Evolutionary conservation across 92 coral and sea anemone species (phyloP).

Genomic region (Epizoanthus illoricatus): DNA sequence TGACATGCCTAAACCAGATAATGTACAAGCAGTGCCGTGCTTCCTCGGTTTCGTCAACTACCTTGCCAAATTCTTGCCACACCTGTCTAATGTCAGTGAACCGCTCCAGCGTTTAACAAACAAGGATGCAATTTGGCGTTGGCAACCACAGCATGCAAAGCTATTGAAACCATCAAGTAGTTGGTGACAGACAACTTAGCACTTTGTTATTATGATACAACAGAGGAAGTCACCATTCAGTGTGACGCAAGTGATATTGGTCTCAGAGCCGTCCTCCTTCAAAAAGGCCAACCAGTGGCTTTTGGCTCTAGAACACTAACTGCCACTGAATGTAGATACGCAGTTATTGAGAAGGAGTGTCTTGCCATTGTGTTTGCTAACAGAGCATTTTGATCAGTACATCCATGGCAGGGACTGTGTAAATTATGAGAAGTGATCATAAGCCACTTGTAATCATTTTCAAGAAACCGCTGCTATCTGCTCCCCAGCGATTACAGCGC

Average conservation of each 20-base stretch:
- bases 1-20: slow-evolving; percentile 44
- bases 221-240: too few relatives aligned
- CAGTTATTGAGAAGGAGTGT: too few relatives aligned
- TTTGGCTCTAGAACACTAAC: not conserved
- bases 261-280: too few relatives aligned
- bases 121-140: slow-evolving; percentile 24
- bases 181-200: not conserved
- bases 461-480: too few relatives aligned
- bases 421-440: too few relatives aligned
- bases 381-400: not conserved
- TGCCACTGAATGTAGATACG: not conserved
- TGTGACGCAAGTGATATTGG: too few relatives aligned
- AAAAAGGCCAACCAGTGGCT: slow-evolving; percentile 4
- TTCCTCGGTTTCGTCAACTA: too few relatives aligned
- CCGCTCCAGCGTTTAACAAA: slow-evolving; percentile 43
- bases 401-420: too few relatives aligned
- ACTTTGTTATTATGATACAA: not conserved
- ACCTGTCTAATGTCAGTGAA: slow-evolving; percentile 34
- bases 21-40: slow-evolving; percentile 40
- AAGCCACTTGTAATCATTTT: too few relatives aligned
- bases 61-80: too few relatives aligned
- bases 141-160: slow-evolving; percentile 10
- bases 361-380: too few relatives aligned
- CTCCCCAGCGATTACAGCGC: too few relatives aligned
- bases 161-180: not conserved